phyloP scores from a whole-genome alignment of 2,113 vertebrate genomes.

The Marcusenius ussheri region DNA sequence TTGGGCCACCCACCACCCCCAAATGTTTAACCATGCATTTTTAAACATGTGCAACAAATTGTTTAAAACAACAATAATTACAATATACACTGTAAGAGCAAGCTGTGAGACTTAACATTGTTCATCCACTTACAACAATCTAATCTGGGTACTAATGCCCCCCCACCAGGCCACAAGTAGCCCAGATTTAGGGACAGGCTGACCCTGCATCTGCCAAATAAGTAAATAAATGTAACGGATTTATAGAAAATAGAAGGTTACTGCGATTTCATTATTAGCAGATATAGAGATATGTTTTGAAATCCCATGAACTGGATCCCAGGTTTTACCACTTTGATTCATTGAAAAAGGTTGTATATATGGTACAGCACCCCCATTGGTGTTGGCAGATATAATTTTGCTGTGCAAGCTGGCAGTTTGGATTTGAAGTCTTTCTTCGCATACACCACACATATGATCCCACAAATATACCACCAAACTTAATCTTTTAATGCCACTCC shows the following conservation, averaged over 20 bases:
- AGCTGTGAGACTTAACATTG: no score
- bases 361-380: not conserved
- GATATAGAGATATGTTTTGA: not conserved
- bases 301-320: not conserved
- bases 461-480: not conserved
- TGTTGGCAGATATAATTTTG: not conserved
- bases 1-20: no score
- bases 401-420: not conserved
- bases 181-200: not conserved
- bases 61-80: not conserved
- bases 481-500: not conserved
- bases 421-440: not conserved
- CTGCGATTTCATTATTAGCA: not conserved
- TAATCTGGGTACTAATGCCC: no score
- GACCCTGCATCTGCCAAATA: not conserved
- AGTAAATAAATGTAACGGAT: not conserved
- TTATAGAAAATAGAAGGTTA: not conserved
- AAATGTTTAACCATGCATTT: no score
- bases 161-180: no score
- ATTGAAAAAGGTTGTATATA: not conserved
- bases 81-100: no score
- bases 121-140: no score
- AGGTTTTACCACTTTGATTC: not conserved
- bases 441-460: not conserved
- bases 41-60: not conserved